A percentile compares a stretch with the other conserved stretches of the same genome.
These are phyloP conservation scores for Pyrocoelia pectoralis DNA, from an alignment of 2,888 invertebrate genomes.

Conservation along the genomic window DNA sequence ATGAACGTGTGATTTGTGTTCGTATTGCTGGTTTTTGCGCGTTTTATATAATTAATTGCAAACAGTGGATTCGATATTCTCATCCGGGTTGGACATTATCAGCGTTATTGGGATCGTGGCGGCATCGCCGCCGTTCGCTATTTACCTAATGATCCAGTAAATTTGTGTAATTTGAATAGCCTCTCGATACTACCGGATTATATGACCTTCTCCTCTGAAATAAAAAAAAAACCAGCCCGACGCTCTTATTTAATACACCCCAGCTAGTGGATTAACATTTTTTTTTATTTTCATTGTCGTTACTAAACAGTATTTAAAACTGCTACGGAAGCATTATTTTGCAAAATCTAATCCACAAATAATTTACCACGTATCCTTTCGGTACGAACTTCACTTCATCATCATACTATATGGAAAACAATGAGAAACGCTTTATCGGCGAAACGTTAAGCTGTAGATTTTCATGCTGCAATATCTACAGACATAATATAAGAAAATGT, in stretches of 20 bases:
- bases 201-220: constrained; percentile 27
- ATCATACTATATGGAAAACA: constrained; percentile 23
- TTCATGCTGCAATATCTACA: constrained; percentile 14
- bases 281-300: constrained; percentile 12
- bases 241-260: constrained; percentile 29
- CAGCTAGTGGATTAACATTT: constrained; percentile 3
- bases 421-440: constrained; percentile 26
- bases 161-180: constrained; percentile 52
- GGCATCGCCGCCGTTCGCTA: constrained; percentile 44
- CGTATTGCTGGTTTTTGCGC: constrained; percentile 47
- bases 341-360: constrained; percentile 25
- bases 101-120: constrained; percentile 50
- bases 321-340: constrained; percentile 18
- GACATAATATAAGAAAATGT: constrained; percentile 12
- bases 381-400: constrained; percentile 18
- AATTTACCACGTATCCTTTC: constrained; percentile 21
- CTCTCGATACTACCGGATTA: constrained; percentile 30
- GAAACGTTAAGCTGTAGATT: constrained; percentile 21
- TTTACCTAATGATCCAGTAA: constrained; percentile 57
- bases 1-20: constrained; percentile 52
- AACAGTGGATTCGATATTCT: constrained; percentile 51
- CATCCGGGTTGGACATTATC: constrained; percentile 51
- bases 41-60: constrained; percentile 51
- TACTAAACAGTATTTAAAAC: constrained; percentile 14
- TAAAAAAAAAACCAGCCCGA: neutral